A percentile compares a stretch with the other conserved stretches of the same genome.
Evolutionary conservation across 2,888 invertebrate species (phyloP).

Genomic region (Malthinus seriepunctatus): DNA sequence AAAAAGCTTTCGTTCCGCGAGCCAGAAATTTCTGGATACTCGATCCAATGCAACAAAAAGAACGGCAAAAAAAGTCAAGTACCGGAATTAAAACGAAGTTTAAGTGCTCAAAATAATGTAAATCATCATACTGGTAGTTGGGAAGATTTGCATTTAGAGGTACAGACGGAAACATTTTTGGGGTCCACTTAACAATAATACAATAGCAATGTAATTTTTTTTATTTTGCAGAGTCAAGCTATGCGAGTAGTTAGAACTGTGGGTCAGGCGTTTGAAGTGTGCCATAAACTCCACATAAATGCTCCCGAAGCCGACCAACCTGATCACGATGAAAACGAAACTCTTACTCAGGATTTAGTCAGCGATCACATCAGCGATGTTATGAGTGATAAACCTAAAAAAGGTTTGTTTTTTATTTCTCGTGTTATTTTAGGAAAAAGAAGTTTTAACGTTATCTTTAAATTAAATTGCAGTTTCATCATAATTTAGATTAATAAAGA

Average conservation of each 20-base stretch:
- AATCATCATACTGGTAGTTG: constrained; percentile 56
- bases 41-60: constrained; percentile 25
- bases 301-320: constrained; percentile 55
- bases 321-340: constrained; percentile 58
- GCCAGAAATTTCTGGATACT: constrained; percentile 65
- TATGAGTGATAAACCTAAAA: constrained; percentile 60
- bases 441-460: no score
- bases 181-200: neutral
- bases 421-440: no score
- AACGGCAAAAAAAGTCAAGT: constrained; percentile 27
- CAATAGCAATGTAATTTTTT: neutral
- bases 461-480: no score
- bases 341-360: constrained; percentile 53
- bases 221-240: constrained; percentile 84
- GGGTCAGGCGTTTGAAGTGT: constrained; percentile 99
- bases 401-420: constrained; percentile 52
- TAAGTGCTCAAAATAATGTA: constrained; percentile 42
- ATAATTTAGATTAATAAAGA: no score
- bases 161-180: constrained; percentile 38
- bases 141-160: constrained; percentile 64
- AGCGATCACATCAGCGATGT: constrained; percentile 57
- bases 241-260: constrained; percentile 98
- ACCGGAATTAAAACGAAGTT: constrained; percentile 44
- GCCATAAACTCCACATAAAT: constrained; percentile 86
- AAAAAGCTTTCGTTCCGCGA: constrained; percentile 88